Conservation (phyloP, 2,888 invertebrate species). For the Drosophila mayaguana region DNA sequence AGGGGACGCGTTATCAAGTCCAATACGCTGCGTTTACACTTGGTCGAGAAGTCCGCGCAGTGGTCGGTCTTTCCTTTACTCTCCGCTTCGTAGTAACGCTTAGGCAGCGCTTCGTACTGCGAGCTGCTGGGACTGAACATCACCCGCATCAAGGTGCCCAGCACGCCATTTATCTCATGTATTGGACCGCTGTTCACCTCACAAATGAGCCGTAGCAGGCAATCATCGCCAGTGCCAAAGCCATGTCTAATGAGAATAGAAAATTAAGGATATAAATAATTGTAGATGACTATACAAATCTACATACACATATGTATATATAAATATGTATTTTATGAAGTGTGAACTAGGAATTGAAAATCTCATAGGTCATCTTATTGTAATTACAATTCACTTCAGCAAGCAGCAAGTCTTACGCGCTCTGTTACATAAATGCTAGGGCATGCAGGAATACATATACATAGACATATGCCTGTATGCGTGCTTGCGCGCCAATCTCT, state of each 20-base stretch:
- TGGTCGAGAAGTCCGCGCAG: slow-evolving; percentile 57
- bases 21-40: slow-evolving; percentile 73
- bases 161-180: slow-evolving; percentile 86
- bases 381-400: neutral
- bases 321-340: neutral
- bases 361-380: neutral
- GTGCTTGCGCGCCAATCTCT: neutral
- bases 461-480: neutral
- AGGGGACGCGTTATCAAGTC: slow-evolving; percentile 78
- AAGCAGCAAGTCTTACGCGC: neutral
- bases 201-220: slow-evolving; percentile 89
- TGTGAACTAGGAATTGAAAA: neutral
- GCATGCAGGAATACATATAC: neutral
- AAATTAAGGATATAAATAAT: neutral
- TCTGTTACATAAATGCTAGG: neutral
- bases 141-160: slow-evolving; percentile 88
- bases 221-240: slow-evolving; percentile 85
- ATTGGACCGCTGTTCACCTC: slow-evolving; percentile 86
- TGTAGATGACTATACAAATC: too few species aligned
- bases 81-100: slow-evolving; percentile 78
- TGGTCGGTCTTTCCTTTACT: slow-evolving; percentile 64
- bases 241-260: slow-evolving; percentile 53
- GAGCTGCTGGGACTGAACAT: slow-evolving; percentile 84
- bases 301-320: neutral
- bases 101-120: slow-evolving; percentile 68